Evolutionary conservation across 1,140 invertebrate genomes (phyloP).

Genomic region (Anagrus nilaparvatae): DNA sequence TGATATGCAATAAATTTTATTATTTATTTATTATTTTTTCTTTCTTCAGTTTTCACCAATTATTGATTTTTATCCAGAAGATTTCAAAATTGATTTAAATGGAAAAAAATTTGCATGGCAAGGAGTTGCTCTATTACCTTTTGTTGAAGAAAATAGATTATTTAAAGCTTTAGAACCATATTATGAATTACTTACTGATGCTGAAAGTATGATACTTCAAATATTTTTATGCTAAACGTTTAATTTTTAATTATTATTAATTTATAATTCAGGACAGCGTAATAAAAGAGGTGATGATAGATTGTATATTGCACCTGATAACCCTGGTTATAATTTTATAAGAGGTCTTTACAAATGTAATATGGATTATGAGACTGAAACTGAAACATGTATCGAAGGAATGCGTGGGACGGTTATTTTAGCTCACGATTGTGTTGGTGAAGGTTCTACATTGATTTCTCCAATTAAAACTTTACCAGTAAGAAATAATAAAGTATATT

Average conservation of each 20-base stretch:
- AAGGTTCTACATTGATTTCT: constrained; percentile 55
- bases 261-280: constrained; percentile 39
- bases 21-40: constrained; percentile 18
- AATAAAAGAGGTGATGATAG: constrained; percentile 68
- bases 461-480: constrained; percentile 57
- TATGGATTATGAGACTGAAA: constrained; percentile 42
- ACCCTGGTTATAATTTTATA: constrained; percentile 59
- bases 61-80: constrained; percentile 97
- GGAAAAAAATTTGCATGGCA: constrained; percentile 99
- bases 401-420: constrained; percentile 63
- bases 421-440: constrained; percentile 54
- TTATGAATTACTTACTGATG: constrained; percentile 67
- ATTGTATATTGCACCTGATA: constrained; percentile 63
- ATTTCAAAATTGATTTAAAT: constrained; percentile 98
- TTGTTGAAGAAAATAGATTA: constrained; percentile 90
- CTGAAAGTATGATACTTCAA: constrained; percentile 55
- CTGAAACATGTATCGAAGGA: constrained; percentile 51
- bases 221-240: constrained; percentile 6
- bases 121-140: constrained; percentile 94
- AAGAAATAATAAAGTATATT: constrained; percentile 40
- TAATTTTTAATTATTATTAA: constrained; percentile 10
- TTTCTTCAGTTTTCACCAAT: constrained; percentile 73
- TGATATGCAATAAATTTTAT: background rate
- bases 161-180: constrained; percentile 77
- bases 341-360: constrained; percentile 55